Evolutionary conservation across 2,888 invertebrate genomes (phyloP), one percentile per base, ranked within the genome.

Genomic region (Drosophila quasianomalipes): DNA sequence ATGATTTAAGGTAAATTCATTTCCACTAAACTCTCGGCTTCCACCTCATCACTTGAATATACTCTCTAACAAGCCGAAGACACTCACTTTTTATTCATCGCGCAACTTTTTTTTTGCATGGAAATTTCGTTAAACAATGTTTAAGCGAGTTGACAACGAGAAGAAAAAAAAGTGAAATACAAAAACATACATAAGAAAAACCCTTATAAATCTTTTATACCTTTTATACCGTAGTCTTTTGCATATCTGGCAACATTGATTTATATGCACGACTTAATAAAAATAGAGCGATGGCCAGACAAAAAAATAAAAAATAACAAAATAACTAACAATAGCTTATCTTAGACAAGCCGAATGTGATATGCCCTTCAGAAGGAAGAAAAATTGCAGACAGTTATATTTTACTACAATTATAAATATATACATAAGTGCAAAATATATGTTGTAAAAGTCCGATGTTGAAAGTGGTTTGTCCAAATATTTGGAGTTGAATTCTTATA

Each of bases 211-310:
- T 91, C 92, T 90, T 92, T 90, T 79, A 90, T 92, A 91, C 91
- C 91, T 92, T 91, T 85, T 58, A 22, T 44, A 31, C 85, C 64
- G 71, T 76, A 81, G 69, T 88, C 44, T 70, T 86, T 85, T 86
- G 90, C 92, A 90, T 91, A 91, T 91, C 90, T 72, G 76, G 74
- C 67, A 82, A 79, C 85, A 87, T 85, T 92, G 92, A 92, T 92
- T 92, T 92, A 92, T 92, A 92, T 92, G 92, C 82, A 85, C 70
- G 86, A 89, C 81, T 90, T 89, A 76, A 91, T 91, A 89, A 92
- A 85, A 92, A 89, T 88, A 83, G 79, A 79, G 79, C 78, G 57
- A 72, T 28, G 70, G 59, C 76, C 83, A 88, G 75, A 89, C 84
- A 87, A 80, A 31, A 39, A 55, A 81, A 22, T 22, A 22, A 22